These are phyloP conservation scores for Sminthurinus signatus DNA, from an alignment of 1,140 invertebrate species.

Conservation along the genomic window DNA sequence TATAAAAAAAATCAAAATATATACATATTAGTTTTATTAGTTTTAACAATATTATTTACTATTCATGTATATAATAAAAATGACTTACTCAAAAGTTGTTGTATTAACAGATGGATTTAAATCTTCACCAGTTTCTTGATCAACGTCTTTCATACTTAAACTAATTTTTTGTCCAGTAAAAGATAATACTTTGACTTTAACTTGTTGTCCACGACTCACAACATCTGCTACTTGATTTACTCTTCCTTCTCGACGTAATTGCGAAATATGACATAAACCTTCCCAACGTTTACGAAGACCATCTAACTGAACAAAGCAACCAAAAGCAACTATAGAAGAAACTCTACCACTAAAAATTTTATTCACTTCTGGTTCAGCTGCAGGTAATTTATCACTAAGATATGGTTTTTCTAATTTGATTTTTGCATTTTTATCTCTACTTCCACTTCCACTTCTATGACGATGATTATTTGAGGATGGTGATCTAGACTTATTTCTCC, in stretches of 20 bases:
- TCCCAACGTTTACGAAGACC: constrained; percentile 80
- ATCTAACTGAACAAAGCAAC: constrained; percentile 95
- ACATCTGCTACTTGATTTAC: constrained; percentile 94
- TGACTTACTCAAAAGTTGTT: too few relatives aligned
- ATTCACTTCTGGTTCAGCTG: constrained; percentile 51
- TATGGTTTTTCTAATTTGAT: constrained; percentile 43
- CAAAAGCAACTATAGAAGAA: constrained; percentile 92
- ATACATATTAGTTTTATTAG: too few relatives aligned
- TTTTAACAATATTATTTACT: too few relatives aligned
- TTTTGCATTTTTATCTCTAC: constrained; percentile 31
- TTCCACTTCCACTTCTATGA: constrained; percentile 43
- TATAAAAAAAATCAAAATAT: not conserved
- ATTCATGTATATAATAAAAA: too few relatives aligned
- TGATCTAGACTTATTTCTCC: constrained; percentile 42
- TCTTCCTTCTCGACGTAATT: constrained; percentile 82
- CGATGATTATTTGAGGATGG: constrained; percentile 39
- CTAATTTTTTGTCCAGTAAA: constrained; percentile 90
- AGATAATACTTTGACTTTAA: constrained; percentile 87
- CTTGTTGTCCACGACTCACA: constrained; percentile 80
- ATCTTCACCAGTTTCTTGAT: constrained; percentile 90
- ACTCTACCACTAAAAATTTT: constrained; percentile 89
- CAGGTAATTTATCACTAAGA: constrained; percentile 48
- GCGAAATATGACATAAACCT: constrained; percentile 96
- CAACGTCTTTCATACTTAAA: constrained; percentile 97
- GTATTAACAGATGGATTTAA: constrained; percentile 69